These are phyloP conservation scores for Bombylius major DNA, from an alignment of 2,888 invertebrate genomes.

Conservation along the genomic window DNA sequence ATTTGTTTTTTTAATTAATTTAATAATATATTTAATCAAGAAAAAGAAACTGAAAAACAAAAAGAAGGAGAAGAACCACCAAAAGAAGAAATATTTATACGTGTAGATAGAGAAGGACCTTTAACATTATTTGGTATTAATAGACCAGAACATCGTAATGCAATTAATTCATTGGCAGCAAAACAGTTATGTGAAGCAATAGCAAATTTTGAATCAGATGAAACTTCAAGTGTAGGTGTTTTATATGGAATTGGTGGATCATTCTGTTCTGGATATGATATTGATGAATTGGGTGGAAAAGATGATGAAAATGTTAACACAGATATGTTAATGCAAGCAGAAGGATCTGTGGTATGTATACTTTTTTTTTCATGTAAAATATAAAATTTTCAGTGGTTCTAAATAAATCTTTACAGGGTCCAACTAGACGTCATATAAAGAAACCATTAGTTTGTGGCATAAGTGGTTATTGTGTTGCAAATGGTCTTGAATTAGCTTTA, in stretches of 20 bases:
- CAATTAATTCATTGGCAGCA: conserved; percentile 60
- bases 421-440: conserved; percentile 53
- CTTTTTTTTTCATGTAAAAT: no score
- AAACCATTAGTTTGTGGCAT: conserved; percentile 88
- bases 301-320: conserved; percentile 34
- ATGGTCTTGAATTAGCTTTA: conserved; percentile 80
- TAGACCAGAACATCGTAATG: conserved; percentile 69
- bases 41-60: background rate
- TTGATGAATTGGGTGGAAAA: conserved; percentile 52
- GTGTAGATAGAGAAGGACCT: conserved; percentile 47
- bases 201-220: conserved; percentile 60
- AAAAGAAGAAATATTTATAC: conserved; percentile 17
- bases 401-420: conserved; percentile 38
- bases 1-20: no score
- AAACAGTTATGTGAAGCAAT: conserved; percentile 50
- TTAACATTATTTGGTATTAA: conserved; percentile 79
- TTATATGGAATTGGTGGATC: conserved; percentile 85
- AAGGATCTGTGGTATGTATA: conserved; percentile 41
- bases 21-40: background rate
- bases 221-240: conserved; percentile 55
- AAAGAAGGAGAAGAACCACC: background rate
- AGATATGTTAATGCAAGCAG: conserved; percentile 27
- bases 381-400: no score
- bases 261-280: conserved; percentile 87
- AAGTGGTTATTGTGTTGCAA: conserved; percentile 80